Conservation (phyloP, 2,797 vertebrate species). For the Gymnothorax reevesii region DNA sequence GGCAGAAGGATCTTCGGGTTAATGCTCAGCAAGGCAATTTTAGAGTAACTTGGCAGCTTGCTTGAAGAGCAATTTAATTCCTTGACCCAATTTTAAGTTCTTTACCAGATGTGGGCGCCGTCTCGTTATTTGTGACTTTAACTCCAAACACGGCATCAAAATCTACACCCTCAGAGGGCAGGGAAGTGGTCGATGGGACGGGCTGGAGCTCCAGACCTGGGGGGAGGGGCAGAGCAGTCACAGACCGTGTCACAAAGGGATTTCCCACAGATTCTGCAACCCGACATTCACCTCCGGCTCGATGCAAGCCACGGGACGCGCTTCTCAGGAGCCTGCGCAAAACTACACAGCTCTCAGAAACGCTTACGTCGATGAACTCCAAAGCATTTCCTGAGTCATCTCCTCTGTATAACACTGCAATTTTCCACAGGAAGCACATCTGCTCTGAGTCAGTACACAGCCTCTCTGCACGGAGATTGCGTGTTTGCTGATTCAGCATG, state of each 20-base stretch:
- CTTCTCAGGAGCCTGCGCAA: not conserved
- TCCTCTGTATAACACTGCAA: not conserved
- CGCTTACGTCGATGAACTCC: not conserved
- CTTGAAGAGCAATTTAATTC: not conserved
- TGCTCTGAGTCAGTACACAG: not conserved
- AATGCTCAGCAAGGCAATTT: not conserved
- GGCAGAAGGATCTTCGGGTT: not conserved
- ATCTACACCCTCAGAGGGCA: constrained; percentile 65
- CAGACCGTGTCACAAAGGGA: not conserved
- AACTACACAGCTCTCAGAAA: not conserved
- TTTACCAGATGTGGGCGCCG: constrained; percentile 63
- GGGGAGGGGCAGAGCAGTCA: constrained; percentile 14
- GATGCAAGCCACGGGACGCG: too few relatives aligned
- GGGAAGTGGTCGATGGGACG: constrained; percentile 48
- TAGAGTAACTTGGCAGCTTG: not conserved
- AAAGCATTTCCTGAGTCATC: not conserved
- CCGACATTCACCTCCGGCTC: too few relatives aligned
- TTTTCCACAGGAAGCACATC: not conserved
- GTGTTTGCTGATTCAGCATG: not conserved
- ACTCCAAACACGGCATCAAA: constrained; percentile 75
- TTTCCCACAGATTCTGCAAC: not conserved
- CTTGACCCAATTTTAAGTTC: constrained; percentile 8
- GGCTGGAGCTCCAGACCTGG: constrained; percentile 49
- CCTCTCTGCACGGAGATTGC: not conserved
- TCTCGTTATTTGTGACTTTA: constrained; percentile 60